Evolutionary conservation across 2,113 vertebrate species (phyloP).

Genomic region (Pao palembangensis): DNA sequence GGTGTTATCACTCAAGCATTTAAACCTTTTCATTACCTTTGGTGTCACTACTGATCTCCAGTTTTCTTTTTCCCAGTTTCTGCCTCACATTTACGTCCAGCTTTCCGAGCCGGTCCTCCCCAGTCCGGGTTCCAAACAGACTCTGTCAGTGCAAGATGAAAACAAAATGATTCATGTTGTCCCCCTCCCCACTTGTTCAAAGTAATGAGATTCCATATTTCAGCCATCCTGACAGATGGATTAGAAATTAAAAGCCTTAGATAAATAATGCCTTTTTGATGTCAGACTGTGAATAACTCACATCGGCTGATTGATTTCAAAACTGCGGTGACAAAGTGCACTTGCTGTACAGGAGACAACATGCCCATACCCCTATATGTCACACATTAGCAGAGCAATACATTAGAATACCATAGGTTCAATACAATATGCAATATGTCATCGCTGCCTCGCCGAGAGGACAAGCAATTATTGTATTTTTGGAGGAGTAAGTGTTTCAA

Average conservation of each 20-base stretch:
- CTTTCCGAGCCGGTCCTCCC: conserved; percentile 29
- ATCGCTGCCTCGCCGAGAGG: conserved; percentile 43
- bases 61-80: conserved; percentile 19
- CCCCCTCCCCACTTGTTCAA: conserved; percentile 75
- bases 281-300: conserved; percentile 70
- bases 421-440: no score
- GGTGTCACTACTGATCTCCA: conserved; percentile 24
- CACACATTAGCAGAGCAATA: conserved; percentile 1
- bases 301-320: conserved; percentile 73
- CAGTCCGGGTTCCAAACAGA: conserved; percentile 53
- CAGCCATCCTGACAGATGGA: conserved; percentile 74
- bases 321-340: conserved; percentile 67
- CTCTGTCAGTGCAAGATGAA: conserved; percentile 65
- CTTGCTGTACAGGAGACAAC: neutral
- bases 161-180: conserved; percentile 78
- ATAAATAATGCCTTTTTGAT: conserved; percentile 81
- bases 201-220: conserved; percentile 81
- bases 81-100: conserved; percentile 30
- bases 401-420: conserved; percentile 51
- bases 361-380: neutral
- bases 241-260: conserved; percentile 78
- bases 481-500: conserved; percentile 47
- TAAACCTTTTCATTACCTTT: neutral
- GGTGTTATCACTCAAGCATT: neutral
- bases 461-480: conserved; percentile 49